These are phyloP conservation scores for Myotis davidii DNA, from an alignment of 2,113 vertebrate genomes.

Conservation along the genomic window DNA sequence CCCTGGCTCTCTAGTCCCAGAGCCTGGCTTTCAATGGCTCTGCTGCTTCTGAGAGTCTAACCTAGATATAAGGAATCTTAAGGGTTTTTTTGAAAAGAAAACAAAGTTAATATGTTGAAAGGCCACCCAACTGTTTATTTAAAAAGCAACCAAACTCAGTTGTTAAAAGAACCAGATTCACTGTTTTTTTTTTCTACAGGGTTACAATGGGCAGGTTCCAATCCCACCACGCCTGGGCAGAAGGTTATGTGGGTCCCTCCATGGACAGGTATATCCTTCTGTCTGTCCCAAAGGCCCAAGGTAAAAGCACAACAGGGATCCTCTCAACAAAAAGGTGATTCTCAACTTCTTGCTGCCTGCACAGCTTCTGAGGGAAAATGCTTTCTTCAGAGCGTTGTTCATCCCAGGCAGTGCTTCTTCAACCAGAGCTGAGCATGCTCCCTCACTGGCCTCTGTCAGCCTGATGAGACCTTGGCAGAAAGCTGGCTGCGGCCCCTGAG, in stretches of 20 bases:
- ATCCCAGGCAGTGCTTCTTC: background rate
- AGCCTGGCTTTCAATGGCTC: background rate
- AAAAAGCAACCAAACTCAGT: background rate
- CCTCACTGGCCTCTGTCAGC: background rate
- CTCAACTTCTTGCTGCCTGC: background rate
- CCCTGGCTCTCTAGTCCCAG: background rate
- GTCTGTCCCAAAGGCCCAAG: background rate
- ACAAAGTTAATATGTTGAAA: background rate
- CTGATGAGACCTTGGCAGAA: background rate
- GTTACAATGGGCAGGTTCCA: background rate
- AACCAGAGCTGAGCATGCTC: background rate
- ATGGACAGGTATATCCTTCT: background rate
- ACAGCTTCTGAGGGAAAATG: background rate
- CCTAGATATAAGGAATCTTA: background rate
- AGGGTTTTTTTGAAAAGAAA: conserved; percentile 3
- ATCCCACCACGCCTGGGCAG: background rate
- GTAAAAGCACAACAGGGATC: background rate
- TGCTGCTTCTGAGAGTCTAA: background rate
- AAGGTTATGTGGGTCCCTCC: background rate
- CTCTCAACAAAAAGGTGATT: background rate
- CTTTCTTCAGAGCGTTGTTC: background rate
- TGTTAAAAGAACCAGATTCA: background rate
- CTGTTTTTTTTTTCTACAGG: background rate
- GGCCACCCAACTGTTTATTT: background rate
- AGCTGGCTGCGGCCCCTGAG: background rate